These are phyloP conservation scores for Mechanitis mazaeus DNA, from an alignment of 2,888 invertebrate species.

Conservation along the genomic window DNA sequence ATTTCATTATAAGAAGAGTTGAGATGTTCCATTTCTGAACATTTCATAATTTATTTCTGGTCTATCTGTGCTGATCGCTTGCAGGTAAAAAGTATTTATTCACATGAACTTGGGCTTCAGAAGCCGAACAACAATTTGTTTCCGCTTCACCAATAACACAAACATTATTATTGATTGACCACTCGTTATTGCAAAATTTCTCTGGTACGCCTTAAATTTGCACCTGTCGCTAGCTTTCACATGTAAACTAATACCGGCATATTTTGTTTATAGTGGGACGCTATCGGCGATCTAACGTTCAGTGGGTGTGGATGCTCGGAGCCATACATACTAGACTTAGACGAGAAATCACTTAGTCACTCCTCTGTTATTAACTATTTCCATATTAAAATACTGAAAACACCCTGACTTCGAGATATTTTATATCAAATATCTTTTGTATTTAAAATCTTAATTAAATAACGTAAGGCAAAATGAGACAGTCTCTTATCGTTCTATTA, in stretches of 20 bases:
- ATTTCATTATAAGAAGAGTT: conserved; percentile 10
- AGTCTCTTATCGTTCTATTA: background rate
- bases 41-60: conserved; percentile 52
- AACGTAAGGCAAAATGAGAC: conserved; percentile 1
- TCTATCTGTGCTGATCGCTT: conserved; percentile 45
- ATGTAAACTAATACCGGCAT: conserved; percentile 50
- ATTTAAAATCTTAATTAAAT: conserved; percentile 6
- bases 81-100: conserved; percentile 41
- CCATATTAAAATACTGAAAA: background rate
- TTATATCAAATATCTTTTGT: background rate
- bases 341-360: conserved; percentile 17
- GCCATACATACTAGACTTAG: conserved; percentile 20
- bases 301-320: conserved; percentile 28
- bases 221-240: conserved; percentile 65
- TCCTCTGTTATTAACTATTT: conserved; percentile 16
- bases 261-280: conserved; percentile 41
- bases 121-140: conserved; percentile 41
- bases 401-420: background rate
- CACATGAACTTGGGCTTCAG: conserved; percentile 62
- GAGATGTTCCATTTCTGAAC: conserved; percentile 40
- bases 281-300: conserved; percentile 51
- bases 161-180: conserved; percentile 27
- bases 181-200: conserved; percentile 46
- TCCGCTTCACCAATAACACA: conserved; percentile 40
- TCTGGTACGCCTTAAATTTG: conserved; percentile 49